Evolutionary conservation across 64 coral and sea anemone species (phyloP).

Genomic region (Catalaphyllia jardinei): DNA sequence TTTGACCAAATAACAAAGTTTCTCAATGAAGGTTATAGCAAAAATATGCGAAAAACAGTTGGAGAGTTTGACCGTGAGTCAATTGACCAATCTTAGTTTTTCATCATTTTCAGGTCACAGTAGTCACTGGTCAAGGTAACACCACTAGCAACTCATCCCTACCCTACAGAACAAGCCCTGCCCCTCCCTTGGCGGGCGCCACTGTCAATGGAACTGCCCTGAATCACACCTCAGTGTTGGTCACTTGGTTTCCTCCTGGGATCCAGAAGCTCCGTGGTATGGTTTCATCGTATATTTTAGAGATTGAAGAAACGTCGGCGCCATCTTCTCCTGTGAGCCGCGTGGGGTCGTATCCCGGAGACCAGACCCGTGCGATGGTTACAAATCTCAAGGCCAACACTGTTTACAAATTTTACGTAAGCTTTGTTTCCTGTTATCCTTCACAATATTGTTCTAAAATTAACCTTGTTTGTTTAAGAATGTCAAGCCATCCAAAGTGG

Average conservation of each 20-base stretch:
- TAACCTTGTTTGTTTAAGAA: neutral
- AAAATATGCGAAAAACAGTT: no score
- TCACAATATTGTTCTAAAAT: neutral
- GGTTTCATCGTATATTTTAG: slow-evolving; percentile 62
- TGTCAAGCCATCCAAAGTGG: neutral
- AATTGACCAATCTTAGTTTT: neutral
- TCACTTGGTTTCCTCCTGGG: slow-evolving; percentile 79
- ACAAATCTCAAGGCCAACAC: slow-evolving; percentile 79
- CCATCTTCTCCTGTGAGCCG: slow-evolving; percentile 34
- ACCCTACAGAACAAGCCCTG: slow-evolving; percentile 75
- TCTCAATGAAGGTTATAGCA: no score
- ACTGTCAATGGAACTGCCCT: slow-evolving; percentile 68
- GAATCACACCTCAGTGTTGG: slow-evolving; percentile 80
- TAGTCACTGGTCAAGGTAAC: slow-evolving; percentile 73
- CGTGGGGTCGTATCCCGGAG: slow-evolving; percentile 61
- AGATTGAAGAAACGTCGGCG: slow-evolving; percentile 31
- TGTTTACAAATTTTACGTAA: slow-evolving; percentile 82
- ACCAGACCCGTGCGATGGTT: slow-evolving; percentile 55
- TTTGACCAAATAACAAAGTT: no score
- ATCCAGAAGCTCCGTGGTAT: slow-evolving; percentile 62
- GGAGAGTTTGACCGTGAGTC: no score
- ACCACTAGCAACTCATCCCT: slow-evolving; percentile 70
- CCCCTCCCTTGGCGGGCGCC: slow-evolving; percentile 70
- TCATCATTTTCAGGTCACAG: slow-evolving; percentile 58
- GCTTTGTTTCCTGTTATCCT: neutral